These are phyloP conservation scores for Pedetes capensis DNA, from an alignment of 2,113 vertebrate genomes.

Conservation along the genomic window DNA sequence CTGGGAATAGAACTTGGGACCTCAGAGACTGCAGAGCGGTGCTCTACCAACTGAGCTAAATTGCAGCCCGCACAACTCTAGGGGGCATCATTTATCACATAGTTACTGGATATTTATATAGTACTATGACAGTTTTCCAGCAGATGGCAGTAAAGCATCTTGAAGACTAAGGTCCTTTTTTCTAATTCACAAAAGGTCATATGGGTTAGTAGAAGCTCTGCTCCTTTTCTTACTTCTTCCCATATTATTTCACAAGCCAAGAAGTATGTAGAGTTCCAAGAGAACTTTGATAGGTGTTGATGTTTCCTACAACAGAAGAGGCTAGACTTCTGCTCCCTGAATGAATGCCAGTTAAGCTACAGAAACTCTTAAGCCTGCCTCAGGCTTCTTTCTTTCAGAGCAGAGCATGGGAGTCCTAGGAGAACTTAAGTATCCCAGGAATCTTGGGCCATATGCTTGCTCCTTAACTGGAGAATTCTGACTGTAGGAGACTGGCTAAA, in stretches of 20 bases:
- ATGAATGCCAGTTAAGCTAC: neutral
- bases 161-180: neutral
- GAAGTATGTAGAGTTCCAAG: neutral
- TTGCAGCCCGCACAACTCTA: conserved; percentile 54
- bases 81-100: neutral
- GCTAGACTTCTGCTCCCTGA: neutral
- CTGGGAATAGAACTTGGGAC: no score
- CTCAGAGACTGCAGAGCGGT: no score
- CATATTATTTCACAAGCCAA: neutral
- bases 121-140: conserved; percentile 21
- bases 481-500: neutral
- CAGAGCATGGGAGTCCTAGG: neutral
- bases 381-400: neutral
- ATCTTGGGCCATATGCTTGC: neutral
- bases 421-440: neutral
- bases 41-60: no score
- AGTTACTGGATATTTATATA: neutral
- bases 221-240: neutral
- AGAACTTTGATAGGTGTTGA: neutral
- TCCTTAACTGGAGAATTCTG: neutral
- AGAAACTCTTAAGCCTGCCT: neutral
- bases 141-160: conserved; percentile 59
- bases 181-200: neutral
- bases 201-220: neutral
- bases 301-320: neutral